A percentile compares a stretch with the other conserved stretches of the same genome.
These are phyloP conservation scores for Bettongia penicillata DNA, from an alignment of 2,113 vertebrate genomes.

Conservation along the genomic window DNA sequence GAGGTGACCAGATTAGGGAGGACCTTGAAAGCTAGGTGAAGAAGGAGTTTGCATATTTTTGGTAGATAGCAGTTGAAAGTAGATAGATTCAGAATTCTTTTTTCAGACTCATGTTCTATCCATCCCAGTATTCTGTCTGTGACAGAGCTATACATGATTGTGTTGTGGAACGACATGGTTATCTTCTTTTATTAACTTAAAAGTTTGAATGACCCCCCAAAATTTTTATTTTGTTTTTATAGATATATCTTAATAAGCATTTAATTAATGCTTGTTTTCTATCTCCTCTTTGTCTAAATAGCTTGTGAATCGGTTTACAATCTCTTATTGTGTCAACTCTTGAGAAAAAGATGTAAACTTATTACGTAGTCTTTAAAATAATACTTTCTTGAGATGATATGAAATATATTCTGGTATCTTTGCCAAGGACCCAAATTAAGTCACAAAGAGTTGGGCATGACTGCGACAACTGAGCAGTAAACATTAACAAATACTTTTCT, in stretches of 20 bases:
- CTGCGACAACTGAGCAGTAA: background rate
- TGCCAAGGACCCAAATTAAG: background rate
- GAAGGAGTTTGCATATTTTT: background rate
- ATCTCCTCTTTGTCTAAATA: background rate
- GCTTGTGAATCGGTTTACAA: background rate
- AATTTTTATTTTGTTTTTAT: background rate
- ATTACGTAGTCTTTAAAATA: background rate
- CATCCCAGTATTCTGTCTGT: background rate
- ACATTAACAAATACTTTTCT: background rate
- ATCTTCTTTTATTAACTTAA: background rate
- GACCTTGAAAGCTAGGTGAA: background rate
- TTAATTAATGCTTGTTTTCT: background rate
- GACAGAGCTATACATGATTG: background rate
- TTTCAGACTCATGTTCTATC: background rate
- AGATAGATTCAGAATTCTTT: background rate
- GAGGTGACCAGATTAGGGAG: background rate
- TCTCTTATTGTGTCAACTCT: background rate
- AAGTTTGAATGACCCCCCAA: background rate
- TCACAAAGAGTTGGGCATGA: background rate
- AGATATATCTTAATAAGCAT: background rate
- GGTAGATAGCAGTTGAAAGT: background rate
- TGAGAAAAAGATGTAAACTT: background rate
- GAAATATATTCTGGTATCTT: background rate
- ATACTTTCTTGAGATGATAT: background rate
- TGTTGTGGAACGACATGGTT: background rate